Base-by-base conservation (phyloP, 2,113 vertebrate species). In the Muscicapa adusta region DNA sequence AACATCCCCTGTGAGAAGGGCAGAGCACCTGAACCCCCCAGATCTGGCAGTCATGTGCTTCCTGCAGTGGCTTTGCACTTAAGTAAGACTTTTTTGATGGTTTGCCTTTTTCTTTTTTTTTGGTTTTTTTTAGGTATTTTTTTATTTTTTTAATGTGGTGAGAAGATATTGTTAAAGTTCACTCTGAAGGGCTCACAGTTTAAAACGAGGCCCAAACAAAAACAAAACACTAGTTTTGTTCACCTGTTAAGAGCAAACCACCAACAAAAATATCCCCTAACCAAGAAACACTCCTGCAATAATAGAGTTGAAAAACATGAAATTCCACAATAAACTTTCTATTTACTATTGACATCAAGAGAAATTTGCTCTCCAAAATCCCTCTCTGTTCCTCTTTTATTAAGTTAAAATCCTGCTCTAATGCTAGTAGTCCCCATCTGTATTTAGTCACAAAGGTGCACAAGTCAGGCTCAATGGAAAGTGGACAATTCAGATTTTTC, bases 51-150 rank as follows among this genome's bases (percentile, higher is more conserved):
- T 53, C 12, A 4, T 0, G 4, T 34, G 85, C 72, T 94, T 94
- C 95, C 94, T 80, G 67, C 43, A 67, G 85, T 60, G 92, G 91
- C 85, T 95, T 95, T 96, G 85, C 91, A 92, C 94, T 92, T 83
- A 4, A 48, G 56, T 51, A 68, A 91, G 50, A 71, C 18, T 31
- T 94, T 90, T 92, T 84, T 92, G 34, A 93, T 91, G 88, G 88
- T 93, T 88, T 79, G 74, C 10, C 28, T 43, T 74, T 43, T 53
- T 53, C 2, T 63, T 33, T 42, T 26, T 12, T 20, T 36, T 3
- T 12, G 34, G 2, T 66, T 12, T 43, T 51, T 42, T 24, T 45
- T 20, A 20, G 43, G 43, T 19, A 45, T 22, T 80, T 11, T 22
- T 17, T 14, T 11, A 11, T 63, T 73, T 47, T 62, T 73, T 33